Evolutionary conservation across 2,888 invertebrate species (phyloP).

Genomic region (Cosmia pyralina): DNA sequence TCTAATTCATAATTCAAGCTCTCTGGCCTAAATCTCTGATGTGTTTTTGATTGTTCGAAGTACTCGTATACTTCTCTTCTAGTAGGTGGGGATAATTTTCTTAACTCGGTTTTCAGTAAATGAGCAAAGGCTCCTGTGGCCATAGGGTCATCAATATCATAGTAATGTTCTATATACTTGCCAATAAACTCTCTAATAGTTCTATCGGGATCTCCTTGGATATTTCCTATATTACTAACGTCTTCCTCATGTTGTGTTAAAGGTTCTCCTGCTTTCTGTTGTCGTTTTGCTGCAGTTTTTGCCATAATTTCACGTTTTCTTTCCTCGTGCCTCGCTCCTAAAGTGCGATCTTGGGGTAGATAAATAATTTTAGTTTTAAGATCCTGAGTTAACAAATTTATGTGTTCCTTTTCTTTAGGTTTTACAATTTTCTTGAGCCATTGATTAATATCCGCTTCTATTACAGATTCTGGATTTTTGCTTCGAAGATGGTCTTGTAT

Average conservation of each 20-base stretch:
- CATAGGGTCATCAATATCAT: constrained; percentile 72
- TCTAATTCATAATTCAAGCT: constrained; percentile 73
- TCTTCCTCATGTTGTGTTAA: constrained; percentile 7
- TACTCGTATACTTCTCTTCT: constrained; percentile 71
- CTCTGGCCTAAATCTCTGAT: constrained; percentile 62
- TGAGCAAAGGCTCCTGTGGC: constrained; percentile 72
- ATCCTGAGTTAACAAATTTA: constrained; percentile 65
- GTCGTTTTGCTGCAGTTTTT: constrained; percentile 38
- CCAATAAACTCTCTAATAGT: constrained; percentile 74
- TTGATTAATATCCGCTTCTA: constrained; percentile 66
- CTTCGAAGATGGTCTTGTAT: constrained; percentile 66
- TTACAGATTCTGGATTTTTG: constrained; percentile 63
- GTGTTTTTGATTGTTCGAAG: constrained; percentile 52
- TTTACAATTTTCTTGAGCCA: constrained; percentile 72
- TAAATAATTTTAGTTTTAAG: constrained; percentile 69
- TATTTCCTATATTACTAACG: constrained; percentile 50
- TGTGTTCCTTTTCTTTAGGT: constrained; percentile 63
- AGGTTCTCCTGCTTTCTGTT: constrained; percentile 20
- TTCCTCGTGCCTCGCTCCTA: constrained; percentile 53
- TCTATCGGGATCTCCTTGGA: constrained; percentile 66
- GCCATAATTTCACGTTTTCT: constrained; percentile 55
- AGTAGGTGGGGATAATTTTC: constrained; percentile 68
- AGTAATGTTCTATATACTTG: constrained; percentile 75
- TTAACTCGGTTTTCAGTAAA: constrained; percentile 74
- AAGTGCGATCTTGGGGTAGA: constrained; percentile 70